A percentile compares a stretch with the other conserved stretches of the same genome.
phyloP scores from a whole-genome alignment of 1,140 invertebrate genomes.

The Drosophila orosa region DNA sequence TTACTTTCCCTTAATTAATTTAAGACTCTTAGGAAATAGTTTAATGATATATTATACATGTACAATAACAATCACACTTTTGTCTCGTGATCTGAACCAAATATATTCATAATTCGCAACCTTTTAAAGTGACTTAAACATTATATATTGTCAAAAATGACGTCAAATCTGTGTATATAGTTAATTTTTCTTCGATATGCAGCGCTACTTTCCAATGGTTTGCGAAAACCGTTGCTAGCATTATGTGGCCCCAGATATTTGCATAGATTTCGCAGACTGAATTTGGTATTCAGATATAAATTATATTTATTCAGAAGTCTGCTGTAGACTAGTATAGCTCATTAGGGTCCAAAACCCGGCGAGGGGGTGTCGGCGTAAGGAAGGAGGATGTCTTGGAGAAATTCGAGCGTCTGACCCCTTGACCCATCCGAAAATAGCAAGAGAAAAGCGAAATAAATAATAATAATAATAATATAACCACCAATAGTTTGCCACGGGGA shows the following conservation, averaged over 20 bases:
- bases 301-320: constrained; percentile 35
- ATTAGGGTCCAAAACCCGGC: constrained; percentile 2
- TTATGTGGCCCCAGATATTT: constrained; percentile 27
- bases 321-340: constrained; percentile 8
- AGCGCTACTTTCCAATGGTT: constrained; percentile 25
- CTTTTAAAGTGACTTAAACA: not conserved
- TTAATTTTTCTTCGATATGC: not conserved
- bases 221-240: constrained; percentile 24
- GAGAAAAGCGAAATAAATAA: constrained; percentile 24
- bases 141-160: constrained; percentile 1
- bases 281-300: constrained; percentile 36
- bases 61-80: no score
- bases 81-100: constrained; percentile 8
- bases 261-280: constrained; percentile 43
- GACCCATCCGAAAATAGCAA: constrained; percentile 26
- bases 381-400: constrained; percentile 31
- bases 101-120: constrained; percentile 6
- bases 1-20: constrained; percentile 14
- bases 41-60: no score
- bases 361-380: not conserved
- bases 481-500: constrained; percentile 60
- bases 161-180: not conserved
- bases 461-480: constrained; percentile 29
- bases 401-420: constrained; percentile 41
- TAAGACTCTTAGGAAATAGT: not conserved